phyloP scores from a whole-genome alignment of 2,888 invertebrate genomes.

The Dorcus parallelipipedus region DNA sequence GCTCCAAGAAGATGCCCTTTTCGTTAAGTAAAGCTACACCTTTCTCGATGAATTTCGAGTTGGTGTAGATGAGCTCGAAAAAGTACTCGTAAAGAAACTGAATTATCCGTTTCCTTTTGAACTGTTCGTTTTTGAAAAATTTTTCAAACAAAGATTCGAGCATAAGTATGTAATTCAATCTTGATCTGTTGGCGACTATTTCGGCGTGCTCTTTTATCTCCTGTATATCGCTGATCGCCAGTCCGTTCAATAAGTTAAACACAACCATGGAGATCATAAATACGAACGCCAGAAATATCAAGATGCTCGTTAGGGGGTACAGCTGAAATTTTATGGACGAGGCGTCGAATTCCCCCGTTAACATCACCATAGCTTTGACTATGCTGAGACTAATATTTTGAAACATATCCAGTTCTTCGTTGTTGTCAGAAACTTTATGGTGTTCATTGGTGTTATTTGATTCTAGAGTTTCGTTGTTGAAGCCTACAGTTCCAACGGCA shows the following conservation, averaged over 20 bases:
- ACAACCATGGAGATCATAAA: conserved; percentile 80
- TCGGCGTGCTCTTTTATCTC: conserved; percentile 75
- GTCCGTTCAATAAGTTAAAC: conserved; percentile 77
- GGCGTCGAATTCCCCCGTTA: conserved; percentile 83
- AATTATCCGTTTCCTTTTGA: too few relatives aligned
- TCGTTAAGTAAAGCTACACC: too few relatives aligned
- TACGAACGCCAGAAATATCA: conserved; percentile 76
- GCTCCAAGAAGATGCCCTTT: too few relatives aligned
- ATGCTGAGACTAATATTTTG: conserved; percentile 66
- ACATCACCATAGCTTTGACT: conserved; percentile 82
- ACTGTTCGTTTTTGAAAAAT: not conserved
- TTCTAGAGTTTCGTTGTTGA: not conserved
- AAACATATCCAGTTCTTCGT: conserved; percentile 65
- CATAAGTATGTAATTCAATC: not conserved
- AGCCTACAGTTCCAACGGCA: not conserved
- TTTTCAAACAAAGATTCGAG: not conserved
- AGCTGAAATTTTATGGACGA: conserved; percentile 69
- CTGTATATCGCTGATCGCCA: conserved; percentile 82
- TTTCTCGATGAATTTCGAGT: too few relatives aligned
- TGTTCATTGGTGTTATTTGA: not conserved
- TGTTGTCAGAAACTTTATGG: conserved; percentile 37
- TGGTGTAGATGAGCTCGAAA: too few relatives aligned
- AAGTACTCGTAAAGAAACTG: too few relatives aligned
- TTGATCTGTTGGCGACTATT: conserved; percentile 50
- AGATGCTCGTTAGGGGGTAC: conserved; percentile 66